Percentiles rank a stretch among this genome's conserved stretches.
Conservation (phyloP, 2,888 invertebrate species). For the Carabus problematicus region DNA sequence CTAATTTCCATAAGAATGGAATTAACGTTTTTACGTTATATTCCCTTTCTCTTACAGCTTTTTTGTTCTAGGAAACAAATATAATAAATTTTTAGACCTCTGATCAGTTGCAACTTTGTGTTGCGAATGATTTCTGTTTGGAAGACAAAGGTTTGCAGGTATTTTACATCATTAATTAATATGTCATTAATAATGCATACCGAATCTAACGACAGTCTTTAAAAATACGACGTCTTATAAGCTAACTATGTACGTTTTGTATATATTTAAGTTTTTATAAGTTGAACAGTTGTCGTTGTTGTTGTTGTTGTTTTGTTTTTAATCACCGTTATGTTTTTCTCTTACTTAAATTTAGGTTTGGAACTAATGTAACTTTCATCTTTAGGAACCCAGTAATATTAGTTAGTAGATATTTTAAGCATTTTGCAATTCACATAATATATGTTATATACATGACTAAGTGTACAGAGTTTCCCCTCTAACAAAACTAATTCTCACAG, state of each 20-base stretch:
- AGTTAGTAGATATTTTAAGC: slow-evolving; percentile 32
- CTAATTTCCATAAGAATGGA: slow-evolving; percentile 13
- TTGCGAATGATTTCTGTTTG: slow-evolving; percentile 16
- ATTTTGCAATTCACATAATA: slow-evolving; percentile 36
- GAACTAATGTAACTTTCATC: slow-evolving; percentile 38
- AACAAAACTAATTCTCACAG: slow-evolving; percentile 19
- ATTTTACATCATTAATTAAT: slow-evolving; percentile 23
- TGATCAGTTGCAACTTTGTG: slow-evolving; percentile 1
- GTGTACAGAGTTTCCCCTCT: slow-evolving; percentile 41
- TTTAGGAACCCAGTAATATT: slow-evolving; percentile 42
- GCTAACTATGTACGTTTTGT: slow-evolving; percentile 21
- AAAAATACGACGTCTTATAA: slow-evolving; percentile 25
- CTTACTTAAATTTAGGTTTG: slow-evolving; percentile 36
- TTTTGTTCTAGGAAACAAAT: slow-evolving; percentile 30
- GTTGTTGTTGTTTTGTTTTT: too few relatives aligned
- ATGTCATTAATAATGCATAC: slow-evolving; percentile 26
- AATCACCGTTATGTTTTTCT: neutral
- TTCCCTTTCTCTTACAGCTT: slow-evolving; percentile 24
- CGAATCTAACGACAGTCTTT: slow-evolving; percentile 31
- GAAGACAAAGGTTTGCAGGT: slow-evolving; percentile 29
- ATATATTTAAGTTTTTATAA: slow-evolving; percentile 26
- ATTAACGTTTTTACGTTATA: slow-evolving; percentile 23
- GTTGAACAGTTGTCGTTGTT: slow-evolving; percentile 19
- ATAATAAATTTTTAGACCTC: slow-evolving; percentile 7
- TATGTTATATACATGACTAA: slow-evolving; percentile 39